Conservation (phyloP, 1,140 invertebrate genomes). For the Luehdorfia chinensis region DNA sequence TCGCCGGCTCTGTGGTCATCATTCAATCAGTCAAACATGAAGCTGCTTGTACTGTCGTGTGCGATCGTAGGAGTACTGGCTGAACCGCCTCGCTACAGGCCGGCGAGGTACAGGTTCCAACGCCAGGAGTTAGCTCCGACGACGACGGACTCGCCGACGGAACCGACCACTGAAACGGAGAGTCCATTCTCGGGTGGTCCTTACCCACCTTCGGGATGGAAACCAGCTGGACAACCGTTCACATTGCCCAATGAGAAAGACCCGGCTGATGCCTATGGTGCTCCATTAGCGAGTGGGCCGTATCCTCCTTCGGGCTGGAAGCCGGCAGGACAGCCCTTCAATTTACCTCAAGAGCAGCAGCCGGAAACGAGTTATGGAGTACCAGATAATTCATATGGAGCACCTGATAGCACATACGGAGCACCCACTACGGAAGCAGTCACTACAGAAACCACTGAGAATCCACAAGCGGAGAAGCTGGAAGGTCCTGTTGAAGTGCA, state of each 20-base stretch:
- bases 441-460: slow-evolving; percentile 35
- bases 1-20: slow-evolving; percentile 25
- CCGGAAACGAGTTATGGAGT: slow-evolving; percentile 51
- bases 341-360: slow-evolving; percentile 49
- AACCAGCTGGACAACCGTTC: slow-evolving; percentile 41
- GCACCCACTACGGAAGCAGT: slow-evolving; percentile 38
- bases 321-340: slow-evolving; percentile 44
- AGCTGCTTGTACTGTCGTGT: slow-evolving; percentile 40
- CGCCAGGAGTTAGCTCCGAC: slow-evolving; percentile 3
- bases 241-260: slow-evolving; percentile 25
- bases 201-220: slow-evolving; percentile 50
- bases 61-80: slow-evolving; percentile 21
- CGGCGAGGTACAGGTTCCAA: background rate
- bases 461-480: slow-evolving; percentile 49
- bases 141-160: background rate
- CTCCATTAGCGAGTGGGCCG: slow-evolving; percentile 35
- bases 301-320: slow-evolving; percentile 63
- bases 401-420: slow-evolving; percentile 42
- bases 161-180: slow-evolving; percentile 11
- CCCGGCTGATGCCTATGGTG: slow-evolving; percentile 39
- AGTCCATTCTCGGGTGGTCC: slow-evolving; percentile 18
- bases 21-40: slow-evolving; percentile 48
- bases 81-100: background rate
- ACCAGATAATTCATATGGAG: slow-evolving; percentile 42
- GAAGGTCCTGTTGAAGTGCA: slow-evolving; percentile 57